These are phyloP conservation scores for Heterodera carotae DNA, from an alignment of 1,140 invertebrate genomes.

Conservation along the genomic window DNA sequence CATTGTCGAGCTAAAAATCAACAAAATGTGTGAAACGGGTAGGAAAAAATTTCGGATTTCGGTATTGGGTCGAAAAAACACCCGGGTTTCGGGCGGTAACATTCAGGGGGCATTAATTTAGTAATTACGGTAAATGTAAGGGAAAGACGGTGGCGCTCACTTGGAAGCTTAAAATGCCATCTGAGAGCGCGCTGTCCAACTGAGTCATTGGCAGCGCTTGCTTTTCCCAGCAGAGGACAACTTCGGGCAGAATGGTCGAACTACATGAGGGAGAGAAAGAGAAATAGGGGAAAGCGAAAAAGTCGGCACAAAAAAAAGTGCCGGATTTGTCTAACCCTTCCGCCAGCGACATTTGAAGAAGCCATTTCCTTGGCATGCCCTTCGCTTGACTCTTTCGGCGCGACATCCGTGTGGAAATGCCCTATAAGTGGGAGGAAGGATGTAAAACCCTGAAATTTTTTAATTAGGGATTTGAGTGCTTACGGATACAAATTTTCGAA, in stretches of 20 bases:
- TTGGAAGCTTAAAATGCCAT: slow-evolving; percentile 45
- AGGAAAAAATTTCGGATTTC: no score
- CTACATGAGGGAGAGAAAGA: background rate
- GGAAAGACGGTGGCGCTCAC: slow-evolving; percentile 8
- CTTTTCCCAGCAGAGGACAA: slow-evolving; percentile 46
- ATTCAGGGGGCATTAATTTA: no score
- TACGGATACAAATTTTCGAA: no score
- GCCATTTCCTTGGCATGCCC: slow-evolving; percentile 33
- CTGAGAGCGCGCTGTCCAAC: slow-evolving; percentile 39
- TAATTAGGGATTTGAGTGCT: no score
- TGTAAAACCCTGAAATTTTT: background rate
- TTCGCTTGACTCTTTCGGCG: slow-evolving; percentile 41
- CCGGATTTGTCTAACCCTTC: no score
- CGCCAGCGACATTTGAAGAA: slow-evolving; percentile 39
- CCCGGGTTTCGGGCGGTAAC: no score
- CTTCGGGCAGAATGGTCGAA: slow-evolving; percentile 41
- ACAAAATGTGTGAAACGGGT: slow-evolving; percentile 36
- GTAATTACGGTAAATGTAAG: background rate
- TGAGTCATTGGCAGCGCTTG: slow-evolving; percentile 24
- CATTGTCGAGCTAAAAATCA: slow-evolving; percentile 26
- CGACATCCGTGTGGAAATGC: slow-evolving; percentile 39
- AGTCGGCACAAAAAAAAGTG: no score
- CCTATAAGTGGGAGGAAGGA: slow-evolving; percentile 27
- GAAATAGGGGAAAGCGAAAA: background rate
- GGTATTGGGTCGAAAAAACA: no score